A percentile compares a stretch with the other conserved stretches of the same genome.
These are phyloP conservation scores for Turritopsis rubra DNA, from an alignment of 30 jellyfish, hydroid and myxozoan genomes.

Conservation along the genomic window DNA sequence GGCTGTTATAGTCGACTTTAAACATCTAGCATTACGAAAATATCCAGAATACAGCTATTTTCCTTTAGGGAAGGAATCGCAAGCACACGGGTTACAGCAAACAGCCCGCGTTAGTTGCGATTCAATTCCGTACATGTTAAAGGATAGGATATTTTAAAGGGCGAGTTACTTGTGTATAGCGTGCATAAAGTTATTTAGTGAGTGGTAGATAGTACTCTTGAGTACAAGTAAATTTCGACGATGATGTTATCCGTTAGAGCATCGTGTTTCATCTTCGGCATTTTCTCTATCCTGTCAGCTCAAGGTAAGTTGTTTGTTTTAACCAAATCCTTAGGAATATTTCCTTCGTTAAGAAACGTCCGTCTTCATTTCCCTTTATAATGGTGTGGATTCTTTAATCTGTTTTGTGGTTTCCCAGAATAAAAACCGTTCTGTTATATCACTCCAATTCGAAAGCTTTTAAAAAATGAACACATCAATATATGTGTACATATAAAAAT, in stretches of 20 bases:
- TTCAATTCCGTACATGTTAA: neutral
- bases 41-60: slow-evolving; percentile 5
- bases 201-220: neutral
- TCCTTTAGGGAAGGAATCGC: slow-evolving; percentile 16
- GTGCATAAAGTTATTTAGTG: neutral
- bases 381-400: no score
- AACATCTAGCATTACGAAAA: neutral
- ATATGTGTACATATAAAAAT: neutral
- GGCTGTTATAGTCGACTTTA: neutral
- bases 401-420: neutral
- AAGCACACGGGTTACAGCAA: slow-evolving; percentile 18
- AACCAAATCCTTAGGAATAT: no score
- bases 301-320: neutral
- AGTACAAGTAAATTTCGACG: neutral
- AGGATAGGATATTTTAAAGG: neutral
- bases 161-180: neutral
- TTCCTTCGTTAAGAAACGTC: no score
- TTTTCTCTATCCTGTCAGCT: neutral
- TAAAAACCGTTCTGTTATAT: neutral
- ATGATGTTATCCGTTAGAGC: neutral
- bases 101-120: slow-evolving; percentile 20
- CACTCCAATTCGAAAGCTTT: neutral
- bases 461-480: neutral
- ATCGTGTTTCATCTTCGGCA: neutral
- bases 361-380: neutral